Evolutionary conservation across 2,888 invertebrate species (phyloP).

Genomic region (Ctenicera cuprea): DNA sequence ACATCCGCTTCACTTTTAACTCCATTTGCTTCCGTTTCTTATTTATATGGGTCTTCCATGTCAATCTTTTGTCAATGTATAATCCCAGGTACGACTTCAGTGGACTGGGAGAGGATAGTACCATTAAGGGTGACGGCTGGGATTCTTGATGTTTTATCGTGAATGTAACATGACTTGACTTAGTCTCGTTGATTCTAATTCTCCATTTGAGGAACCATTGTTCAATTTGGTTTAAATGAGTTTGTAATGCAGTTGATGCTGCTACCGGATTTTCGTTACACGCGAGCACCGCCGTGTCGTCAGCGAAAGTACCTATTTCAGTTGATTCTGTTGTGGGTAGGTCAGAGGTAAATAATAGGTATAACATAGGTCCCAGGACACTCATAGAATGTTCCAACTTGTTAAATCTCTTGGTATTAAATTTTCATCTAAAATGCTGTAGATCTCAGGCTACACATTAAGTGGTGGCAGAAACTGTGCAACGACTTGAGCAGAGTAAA

Average conservation of each 20-base stretch:
- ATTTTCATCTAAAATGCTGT: too few relatives aligned
- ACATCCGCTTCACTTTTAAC: slow-evolving; percentile 15
- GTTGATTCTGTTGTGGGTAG: slow-evolving; percentile 17
- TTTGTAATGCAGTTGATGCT: slow-evolving; percentile 31
- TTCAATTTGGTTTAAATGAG: slow-evolving; percentile 25
- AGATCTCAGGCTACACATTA: too few relatives aligned
- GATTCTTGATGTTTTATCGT: slow-evolving; percentile 23
- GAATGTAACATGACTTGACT: slow-evolving; percentile 26
- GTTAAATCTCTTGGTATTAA: too few relatives aligned
- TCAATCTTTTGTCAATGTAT: slow-evolving; percentile 25
- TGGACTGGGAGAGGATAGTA: slow-evolving; percentile 22
- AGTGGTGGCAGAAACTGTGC: too few relatives aligned
- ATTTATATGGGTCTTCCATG: slow-evolving; percentile 23
- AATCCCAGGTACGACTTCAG: slow-evolving; percentile 24
- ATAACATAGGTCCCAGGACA: slow-evolving; percentile 23
- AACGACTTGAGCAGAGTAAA: too few relatives aligned
- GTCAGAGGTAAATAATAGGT: slow-evolving; percentile 6
- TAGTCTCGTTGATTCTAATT: slow-evolving; percentile 22
- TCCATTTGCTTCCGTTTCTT: slow-evolving; percentile 27
- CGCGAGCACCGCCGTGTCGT: slow-evolving; percentile 21
- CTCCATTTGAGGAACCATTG: slow-evolving; percentile 23
- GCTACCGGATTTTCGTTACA: slow-evolving; percentile 22
- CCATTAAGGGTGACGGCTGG: slow-evolving; percentile 13
- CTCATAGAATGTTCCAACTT: too few relatives aligned
- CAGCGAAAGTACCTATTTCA: slow-evolving; percentile 20